Conservation (phyloP, 2,888 invertebrate species). For the Synanthedon andrenaeformis region DNA sequence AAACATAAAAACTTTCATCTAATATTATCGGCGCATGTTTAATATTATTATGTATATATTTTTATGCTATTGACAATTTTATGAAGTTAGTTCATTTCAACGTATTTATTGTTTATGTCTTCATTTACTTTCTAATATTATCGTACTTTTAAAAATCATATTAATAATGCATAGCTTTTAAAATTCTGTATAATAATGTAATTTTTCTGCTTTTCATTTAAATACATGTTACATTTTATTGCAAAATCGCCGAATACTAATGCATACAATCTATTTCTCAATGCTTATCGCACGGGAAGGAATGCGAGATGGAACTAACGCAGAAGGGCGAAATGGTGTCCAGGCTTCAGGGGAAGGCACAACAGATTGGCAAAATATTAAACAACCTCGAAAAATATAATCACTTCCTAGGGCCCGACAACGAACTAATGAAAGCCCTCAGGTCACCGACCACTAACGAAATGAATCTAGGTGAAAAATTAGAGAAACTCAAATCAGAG, state of each 20-base stretch:
- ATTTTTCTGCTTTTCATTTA: too few species aligned
- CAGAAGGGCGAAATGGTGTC: slow-evolving; percentile 97
- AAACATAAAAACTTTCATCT: too few species aligned
- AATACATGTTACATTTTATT: too few species aligned
- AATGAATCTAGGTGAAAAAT: slow-evolving; percentile 42
- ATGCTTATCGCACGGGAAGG: slow-evolving; percentile 73
- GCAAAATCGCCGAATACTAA: slow-evolving; percentile 34
- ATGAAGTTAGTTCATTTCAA: too few species aligned
- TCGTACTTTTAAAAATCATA: too few species aligned
- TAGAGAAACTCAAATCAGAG: slow-evolving; percentile 51
- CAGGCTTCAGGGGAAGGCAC: slow-evolving; percentile 94
- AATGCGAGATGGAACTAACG: slow-evolving; percentile 94
- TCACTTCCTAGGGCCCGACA: slow-evolving; percentile 75
- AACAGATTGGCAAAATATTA: slow-evolving; percentile 93
- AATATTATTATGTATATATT: too few species aligned
- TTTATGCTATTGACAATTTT: too few species aligned
- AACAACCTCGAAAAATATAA: slow-evolving; percentile 91
- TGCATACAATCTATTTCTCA: slow-evolving; percentile 54
- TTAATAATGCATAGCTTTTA: too few species aligned
- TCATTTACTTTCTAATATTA: too few species aligned
- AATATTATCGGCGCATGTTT: too few species aligned
- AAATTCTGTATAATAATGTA: too few species aligned
- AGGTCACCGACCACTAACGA: slow-evolving; percentile 60
- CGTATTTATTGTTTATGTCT: too few species aligned
- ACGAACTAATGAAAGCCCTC: slow-evolving; percentile 63